A percentile compares a stretch with the other conserved stretches of the same genome.
Conservation (phyloP, 2,888 invertebrate species). For the Agrotis exclamationis region DNA sequence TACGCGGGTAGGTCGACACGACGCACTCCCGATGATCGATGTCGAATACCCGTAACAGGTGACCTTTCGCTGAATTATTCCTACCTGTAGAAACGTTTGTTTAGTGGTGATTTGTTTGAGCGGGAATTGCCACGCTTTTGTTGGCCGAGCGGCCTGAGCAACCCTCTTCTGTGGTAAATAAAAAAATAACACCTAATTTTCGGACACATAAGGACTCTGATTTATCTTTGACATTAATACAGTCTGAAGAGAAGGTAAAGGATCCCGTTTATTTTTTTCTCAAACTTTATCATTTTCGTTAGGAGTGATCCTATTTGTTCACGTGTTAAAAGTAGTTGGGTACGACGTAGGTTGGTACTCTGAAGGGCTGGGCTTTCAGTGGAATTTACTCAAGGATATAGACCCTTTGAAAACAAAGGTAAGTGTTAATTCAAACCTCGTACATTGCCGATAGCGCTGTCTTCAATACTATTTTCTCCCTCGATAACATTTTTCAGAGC, state of each 20-base stretch:
- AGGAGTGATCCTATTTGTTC: slow-evolving; percentile 62
- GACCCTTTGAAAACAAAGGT: slow-evolving; percentile 52
- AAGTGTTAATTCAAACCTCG: slow-evolving; percentile 44
- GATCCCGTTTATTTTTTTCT: slow-evolving; percentile 64
- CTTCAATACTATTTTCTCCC: not conserved
- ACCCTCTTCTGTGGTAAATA: slow-evolving; percentile 76
- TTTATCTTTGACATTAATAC: slow-evolving; percentile 73
- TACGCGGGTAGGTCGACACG: slow-evolving; percentile 86
- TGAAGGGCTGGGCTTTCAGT: slow-evolving; percentile 32
- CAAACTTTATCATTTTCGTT: slow-evolving; percentile 60
- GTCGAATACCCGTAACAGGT: slow-evolving; percentile 90
- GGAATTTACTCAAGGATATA: slow-evolving; percentile 45
- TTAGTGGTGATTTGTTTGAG: slow-evolving; percentile 89
- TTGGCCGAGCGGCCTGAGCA: slow-evolving; percentile 70
- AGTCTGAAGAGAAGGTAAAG: slow-evolving; percentile 68
- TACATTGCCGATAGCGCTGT: not conserved
- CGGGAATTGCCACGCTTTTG: slow-evolving; percentile 83
- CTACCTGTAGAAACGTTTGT: slow-evolving; percentile 89
- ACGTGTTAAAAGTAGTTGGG: slow-evolving; percentile 52
- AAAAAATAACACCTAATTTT: slow-evolving; percentile 72
- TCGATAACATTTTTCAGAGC: not conserved
- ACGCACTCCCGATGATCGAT: slow-evolving; percentile 90
- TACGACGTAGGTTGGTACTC: slow-evolving; percentile 31
- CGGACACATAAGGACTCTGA: slow-evolving; percentile 67
- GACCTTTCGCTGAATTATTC: slow-evolving; percentile 90